phyloP scores from a whole-genome alignment of 2,113 vertebrate genomes.

The Otus sunia region DNA sequence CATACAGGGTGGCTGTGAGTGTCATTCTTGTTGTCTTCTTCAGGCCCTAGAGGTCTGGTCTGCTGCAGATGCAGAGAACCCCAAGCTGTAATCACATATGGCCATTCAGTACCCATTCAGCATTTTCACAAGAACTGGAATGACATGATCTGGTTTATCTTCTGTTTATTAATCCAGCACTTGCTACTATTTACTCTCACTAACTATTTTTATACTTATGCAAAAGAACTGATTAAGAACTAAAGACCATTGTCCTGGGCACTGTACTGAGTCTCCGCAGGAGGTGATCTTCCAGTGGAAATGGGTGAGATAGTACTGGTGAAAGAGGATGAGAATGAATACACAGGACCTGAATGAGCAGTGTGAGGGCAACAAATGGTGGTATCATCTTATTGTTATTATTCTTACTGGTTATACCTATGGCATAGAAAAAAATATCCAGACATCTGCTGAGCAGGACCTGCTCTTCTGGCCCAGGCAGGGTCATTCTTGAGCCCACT shows the following conservation, averaged over 20 bases:
- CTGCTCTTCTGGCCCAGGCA: neutral
- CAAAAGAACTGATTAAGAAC: neutral
- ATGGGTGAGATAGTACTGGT: neutral
- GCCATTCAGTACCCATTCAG: neutral
- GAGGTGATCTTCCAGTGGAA: neutral
- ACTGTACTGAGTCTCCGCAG: neutral
- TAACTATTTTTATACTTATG: neutral
- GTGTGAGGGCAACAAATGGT: neutral
- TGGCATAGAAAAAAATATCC: neutral
- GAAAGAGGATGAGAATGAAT: neutral
- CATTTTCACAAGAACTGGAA: neutral
- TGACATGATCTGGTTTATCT: neutral
- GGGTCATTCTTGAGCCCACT: neutral
- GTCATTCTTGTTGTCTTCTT: neutral
- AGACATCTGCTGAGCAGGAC: neutral
- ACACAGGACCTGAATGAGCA: neutral
- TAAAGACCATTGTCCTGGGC: neutral
- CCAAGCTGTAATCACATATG: neutral
- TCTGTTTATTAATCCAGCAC: neutral
- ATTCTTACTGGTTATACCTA: neutral
- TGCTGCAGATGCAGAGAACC: neutral
- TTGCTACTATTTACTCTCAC: neutral
- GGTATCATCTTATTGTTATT: neutral
- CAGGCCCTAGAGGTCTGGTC: neutral
- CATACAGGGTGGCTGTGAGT: neutral